These are phyloP conservation scores for Lepidocyrtinus sp. DNA, from an alignment of 2,888 invertebrate genomes.

Conservation along the genomic window DNA sequence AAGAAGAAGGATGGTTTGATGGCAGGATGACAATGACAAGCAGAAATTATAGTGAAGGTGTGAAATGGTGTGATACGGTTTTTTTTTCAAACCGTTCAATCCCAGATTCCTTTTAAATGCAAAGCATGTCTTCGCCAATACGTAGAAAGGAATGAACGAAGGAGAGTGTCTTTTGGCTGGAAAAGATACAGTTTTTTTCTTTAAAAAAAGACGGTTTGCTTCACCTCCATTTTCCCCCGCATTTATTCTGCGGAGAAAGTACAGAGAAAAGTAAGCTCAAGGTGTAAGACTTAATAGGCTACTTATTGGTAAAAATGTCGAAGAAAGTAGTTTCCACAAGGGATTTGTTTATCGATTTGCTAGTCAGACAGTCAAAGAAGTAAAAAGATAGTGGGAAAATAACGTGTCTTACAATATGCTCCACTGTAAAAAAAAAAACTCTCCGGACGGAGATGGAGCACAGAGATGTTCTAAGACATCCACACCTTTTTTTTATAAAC, in stretches of 20 bases:
- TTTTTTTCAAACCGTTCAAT: neutral
- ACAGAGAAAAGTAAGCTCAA: neutral
- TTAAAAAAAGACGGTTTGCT: too few relatives aligned
- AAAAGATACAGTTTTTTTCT: too few relatives aligned
- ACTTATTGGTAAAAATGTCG: conserved; percentile 23
- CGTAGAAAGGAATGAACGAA: too few relatives aligned
- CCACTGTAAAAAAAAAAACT: neutral
- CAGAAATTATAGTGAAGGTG: neutral
- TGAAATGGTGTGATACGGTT: neutral
- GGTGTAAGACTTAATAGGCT: conserved; percentile 45
- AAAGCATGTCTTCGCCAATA: too few relatives aligned
- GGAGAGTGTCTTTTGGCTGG: too few relatives aligned
- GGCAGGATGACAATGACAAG: neutral
- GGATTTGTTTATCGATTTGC: conserved; percentile 47
- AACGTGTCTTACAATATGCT: too few relatives aligned
- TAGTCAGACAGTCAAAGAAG: neutral
- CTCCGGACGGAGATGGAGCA: neutral
- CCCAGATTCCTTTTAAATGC: neutral
- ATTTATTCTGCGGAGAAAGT: neutral
- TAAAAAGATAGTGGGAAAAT: neutral
- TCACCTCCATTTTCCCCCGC: too few relatives aligned
- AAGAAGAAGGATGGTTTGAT: neutral
- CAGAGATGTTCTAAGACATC: conserved; percentile 11
- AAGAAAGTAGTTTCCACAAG: conserved; percentile 24
- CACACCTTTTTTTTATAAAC: too few relatives aligned